Percentiles rank a stretch among this genome's conserved stretches.
Conservation (phyloP, 2,113 vertebrate species). For the Forbesichthys papilliferus region DNA sequence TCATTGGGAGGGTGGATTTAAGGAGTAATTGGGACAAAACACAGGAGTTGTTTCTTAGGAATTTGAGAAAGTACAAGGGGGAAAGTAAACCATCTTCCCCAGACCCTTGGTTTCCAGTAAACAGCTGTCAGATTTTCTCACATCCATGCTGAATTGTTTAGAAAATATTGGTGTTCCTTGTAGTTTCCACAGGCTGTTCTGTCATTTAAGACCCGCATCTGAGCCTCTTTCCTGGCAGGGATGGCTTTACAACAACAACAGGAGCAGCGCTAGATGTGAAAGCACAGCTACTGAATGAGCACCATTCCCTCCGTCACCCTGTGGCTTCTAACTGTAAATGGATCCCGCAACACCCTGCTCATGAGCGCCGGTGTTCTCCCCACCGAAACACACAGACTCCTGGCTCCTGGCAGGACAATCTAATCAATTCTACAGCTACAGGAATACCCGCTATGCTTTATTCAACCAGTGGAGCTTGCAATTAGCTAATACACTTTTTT, state of each 20-base stretch:
- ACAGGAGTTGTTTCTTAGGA: conserved; percentile 43
- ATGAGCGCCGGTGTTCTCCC: neutral
- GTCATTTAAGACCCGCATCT: conserved; percentile 27
- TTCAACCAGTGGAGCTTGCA: no score
- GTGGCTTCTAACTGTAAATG: conserved; percentile 19
- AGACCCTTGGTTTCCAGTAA: neutral
- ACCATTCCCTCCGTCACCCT: conserved; percentile 17
- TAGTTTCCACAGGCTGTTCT: conserved; percentile 10
- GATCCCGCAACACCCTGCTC: conserved; percentile 1
- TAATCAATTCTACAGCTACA: neutral
- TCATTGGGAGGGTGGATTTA: conserved; percentile 39
- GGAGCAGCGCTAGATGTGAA: conserved; percentile 1
- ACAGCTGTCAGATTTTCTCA: conserved; percentile 42
- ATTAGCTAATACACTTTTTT: no score
- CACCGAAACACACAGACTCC: conserved; percentile 2
- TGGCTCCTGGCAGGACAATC: conserved; percentile 8
- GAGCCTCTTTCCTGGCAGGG: neutral
- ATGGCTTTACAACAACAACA: neutral
- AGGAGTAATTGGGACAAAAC: conserved; percentile 56
- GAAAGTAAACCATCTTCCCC: conserved; percentile 6
- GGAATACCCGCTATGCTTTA: no score
- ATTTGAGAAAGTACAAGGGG: conserved; percentile 41
- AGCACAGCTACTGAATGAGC: conserved; percentile 9
- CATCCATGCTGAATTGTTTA: conserved; percentile 44
- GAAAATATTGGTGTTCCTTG: conserved; percentile 41